Evolutionary conservation across 1,140 invertebrate genomes (phyloP), one percentile per base, ranked within the genome.

Genomic region (Sarcophaga peregrina): DNA sequence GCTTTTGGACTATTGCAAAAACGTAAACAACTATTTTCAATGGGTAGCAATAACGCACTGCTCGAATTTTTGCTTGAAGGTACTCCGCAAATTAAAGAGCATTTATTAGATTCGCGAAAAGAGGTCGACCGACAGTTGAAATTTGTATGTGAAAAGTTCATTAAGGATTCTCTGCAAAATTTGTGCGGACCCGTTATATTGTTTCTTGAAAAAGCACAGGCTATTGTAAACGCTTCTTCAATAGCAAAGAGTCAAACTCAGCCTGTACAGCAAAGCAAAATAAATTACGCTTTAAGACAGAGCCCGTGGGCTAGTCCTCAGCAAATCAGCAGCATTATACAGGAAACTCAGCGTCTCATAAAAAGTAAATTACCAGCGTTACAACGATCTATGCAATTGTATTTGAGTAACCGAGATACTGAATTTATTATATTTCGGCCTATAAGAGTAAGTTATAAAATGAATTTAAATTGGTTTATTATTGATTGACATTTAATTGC

Each of bases 351-450:
- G 85, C 93, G 95, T 73, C 91, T 93, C 58, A 95, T 98, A 45
- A 97, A 97, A 91, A 92, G 93, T 1, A 95, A 95, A 85, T 91
- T 98, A 45, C 94, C 96, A 0, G 92, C 92, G 5, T 91, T 99
- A 5, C 96, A 98, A 86, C 93, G 95, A 1, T 96, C 95, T 8
- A 97, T 99, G 97, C 95, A 97, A 85, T 92, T 99, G 0, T 99
- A 99, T 91, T 91, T 99, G 17, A 96, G 97, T n/a, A 99, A 99
- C 91, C 94, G 95, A 85, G 98, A 99, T 91, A 99, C 98, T 0
- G 97, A 99, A 90, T 97, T 97, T 86, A 98, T 99, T 88, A 92
- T 99, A 1, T 98, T 98, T 86, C 93, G 97, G 82, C 98, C 97
- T 8, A 96, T 99, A 50, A 95, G 96, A 88, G 95, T 96, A 90